A percentile compares a stretch with the other conserved stretches of the same genome.
These are phyloP conservation scores for Parascotia fuliginaria DNA, from an alignment of 2,888 invertebrate species.

Conservation along the genomic window DNA sequence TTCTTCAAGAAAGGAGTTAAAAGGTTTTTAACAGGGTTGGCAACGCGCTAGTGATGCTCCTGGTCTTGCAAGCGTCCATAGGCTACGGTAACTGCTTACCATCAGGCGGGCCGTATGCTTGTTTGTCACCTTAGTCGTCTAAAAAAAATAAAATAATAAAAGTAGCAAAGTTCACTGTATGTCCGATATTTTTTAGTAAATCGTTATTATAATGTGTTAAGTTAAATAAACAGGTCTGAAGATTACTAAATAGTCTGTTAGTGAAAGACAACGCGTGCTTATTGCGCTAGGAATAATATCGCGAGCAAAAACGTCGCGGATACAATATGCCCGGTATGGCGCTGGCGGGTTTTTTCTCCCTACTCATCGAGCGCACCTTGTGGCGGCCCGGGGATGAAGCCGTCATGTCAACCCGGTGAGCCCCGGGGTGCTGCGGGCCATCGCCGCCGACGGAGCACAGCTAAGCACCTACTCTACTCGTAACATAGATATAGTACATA, in stretches of 20 bases:
- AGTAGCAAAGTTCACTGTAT: not conserved
- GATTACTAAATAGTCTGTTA: not conserved
- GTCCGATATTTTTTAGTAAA: no score
- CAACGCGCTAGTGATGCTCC: no score
- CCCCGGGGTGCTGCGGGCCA: not conserved
- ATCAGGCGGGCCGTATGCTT: no score
- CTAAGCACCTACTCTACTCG: no score
- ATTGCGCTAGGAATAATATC: not conserved
- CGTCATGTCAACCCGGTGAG: not conserved
- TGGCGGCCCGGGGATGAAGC: constrained; percentile 6
- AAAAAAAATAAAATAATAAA: no score
- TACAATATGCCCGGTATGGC: constrained; percentile 4
- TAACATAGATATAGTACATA: no score
- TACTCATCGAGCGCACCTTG: constrained; percentile 9
- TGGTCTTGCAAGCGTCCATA: no score
- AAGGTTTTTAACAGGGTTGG: no score
- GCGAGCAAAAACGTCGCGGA: not conserved
- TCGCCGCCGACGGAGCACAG: no score
- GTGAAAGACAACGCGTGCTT: not conserved
- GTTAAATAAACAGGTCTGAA: not conserved
- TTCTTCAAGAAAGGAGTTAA: no score
- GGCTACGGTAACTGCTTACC: no score
- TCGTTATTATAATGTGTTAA: not conserved
- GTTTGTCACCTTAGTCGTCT: no score
- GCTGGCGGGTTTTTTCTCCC: constrained; percentile 3